Evolutionary conservation across 2,797 vertebrate genomes (phyloP).

Genomic region (Spea hammondii): DNA sequence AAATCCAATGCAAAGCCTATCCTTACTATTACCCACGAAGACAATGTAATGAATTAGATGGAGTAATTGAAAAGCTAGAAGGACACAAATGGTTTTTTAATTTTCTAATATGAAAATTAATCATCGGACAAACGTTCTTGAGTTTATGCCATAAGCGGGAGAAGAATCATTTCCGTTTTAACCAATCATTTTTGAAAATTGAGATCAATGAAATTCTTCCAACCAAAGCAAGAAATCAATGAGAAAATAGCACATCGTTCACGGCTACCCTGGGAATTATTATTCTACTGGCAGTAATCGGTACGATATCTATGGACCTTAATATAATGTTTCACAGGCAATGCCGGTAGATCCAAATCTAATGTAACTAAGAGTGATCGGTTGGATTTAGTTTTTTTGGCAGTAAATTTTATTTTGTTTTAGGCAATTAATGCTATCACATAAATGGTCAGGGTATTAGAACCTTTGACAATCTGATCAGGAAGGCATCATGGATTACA

Average conservation of each 20-base stretch:
- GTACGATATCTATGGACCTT: slow-evolving; percentile 57
- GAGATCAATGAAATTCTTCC: slow-evolving; percentile 69
- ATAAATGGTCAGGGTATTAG: slow-evolving; percentile 63
- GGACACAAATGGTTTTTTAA: slow-evolving; percentile 45
- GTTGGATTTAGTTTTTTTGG: slow-evolving; percentile 61
- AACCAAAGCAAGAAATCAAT: slow-evolving; percentile 73
- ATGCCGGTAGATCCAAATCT: slow-evolving; percentile 62
- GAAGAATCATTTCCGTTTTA: slow-evolving; percentile 60
- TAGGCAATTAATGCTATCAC: slow-evolving; percentile 70
- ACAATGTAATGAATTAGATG: slow-evolving; percentile 11
- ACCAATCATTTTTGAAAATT: slow-evolving; percentile 65
- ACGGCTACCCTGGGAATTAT: slow-evolving; percentile 69
- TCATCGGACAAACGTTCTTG: slow-evolving; percentile 47
- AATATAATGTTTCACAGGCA: slow-evolving; percentile 61
- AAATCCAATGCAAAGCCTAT: neutral
- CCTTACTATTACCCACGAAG: neutral
- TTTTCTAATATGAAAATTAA: slow-evolving; percentile 52
- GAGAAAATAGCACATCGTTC: slow-evolving; percentile 68
- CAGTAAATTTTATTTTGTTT: slow-evolving; percentile 69
- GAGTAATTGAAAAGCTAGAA: slow-evolving; percentile 34
- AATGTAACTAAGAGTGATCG: slow-evolving; percentile 58
- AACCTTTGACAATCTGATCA: slow-evolving; percentile 38
- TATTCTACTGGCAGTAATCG: slow-evolving; percentile 68
- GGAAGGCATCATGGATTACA: slow-evolving; percentile 24
- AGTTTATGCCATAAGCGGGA: slow-evolving; percentile 56